Percentiles rank a stretch among this genome's conserved stretches.
These are phyloP conservation scores for Eucriotettix oculatus DNA, from an alignment of 2,888 invertebrate genomes.

Conservation along the genomic window DNA sequence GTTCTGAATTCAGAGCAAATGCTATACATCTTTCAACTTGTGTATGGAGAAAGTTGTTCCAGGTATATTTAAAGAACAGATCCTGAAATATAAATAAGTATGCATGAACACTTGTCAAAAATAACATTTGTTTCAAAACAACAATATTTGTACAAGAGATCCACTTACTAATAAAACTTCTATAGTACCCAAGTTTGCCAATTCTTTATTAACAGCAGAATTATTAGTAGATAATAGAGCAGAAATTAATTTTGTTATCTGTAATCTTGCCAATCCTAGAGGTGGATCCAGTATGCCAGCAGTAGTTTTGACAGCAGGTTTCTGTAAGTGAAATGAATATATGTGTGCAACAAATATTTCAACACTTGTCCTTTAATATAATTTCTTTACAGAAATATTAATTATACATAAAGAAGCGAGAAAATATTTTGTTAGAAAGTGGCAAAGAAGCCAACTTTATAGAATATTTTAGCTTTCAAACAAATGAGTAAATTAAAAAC, in stretches of 20 bases:
- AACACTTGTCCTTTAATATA: no score
- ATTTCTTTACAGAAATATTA: no score
- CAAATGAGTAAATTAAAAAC: no score
- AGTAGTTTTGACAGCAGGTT: conserved; percentile 48
- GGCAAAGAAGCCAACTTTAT: no score
- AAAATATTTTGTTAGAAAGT: no score
- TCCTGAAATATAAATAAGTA: conserved; percentile 33
- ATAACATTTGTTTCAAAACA: neutral
- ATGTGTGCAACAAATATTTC: no score
- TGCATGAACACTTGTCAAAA: no score
- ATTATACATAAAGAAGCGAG: no score
- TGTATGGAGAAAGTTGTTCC: conserved; percentile 93
- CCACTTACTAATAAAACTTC: conserved; percentile 34
- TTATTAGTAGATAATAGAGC: conserved; percentile 58
- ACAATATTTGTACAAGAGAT: conserved; percentile 1
- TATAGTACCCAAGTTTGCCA: conserved; percentile 36
- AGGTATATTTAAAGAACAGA: conserved; percentile 73
- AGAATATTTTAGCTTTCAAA: no score
- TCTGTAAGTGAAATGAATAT: conserved; percentile 24
- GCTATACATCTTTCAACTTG: conserved; percentile 68
- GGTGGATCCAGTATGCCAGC: conserved; percentile 55
- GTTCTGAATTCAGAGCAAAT: conserved; percentile 40
- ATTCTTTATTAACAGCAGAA: conserved; percentile 49
- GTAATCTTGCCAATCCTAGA: conserved; percentile 62
- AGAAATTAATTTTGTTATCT: conserved; percentile 63